phyloP scores from a whole-genome alignment of 2,888 invertebrate species.

The Drosophila neoperkinsi region DNA sequence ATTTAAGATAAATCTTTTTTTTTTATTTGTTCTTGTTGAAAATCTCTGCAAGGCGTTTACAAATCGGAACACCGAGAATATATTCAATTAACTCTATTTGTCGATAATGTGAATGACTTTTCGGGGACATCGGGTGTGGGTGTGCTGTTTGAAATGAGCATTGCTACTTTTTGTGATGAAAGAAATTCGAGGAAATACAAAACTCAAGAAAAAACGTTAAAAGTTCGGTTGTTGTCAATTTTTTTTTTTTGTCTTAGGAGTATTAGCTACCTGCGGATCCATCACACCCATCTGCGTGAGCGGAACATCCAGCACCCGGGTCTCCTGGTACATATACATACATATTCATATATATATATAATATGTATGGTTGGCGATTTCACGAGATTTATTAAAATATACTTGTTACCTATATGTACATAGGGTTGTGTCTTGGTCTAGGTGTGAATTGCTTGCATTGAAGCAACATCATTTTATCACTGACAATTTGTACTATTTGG shows the following conservation, averaged over 20 bases:
- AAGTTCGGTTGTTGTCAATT: slow-evolving; percentile 44
- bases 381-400: slow-evolving; percentile 46
- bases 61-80: slow-evolving; percentile 20
- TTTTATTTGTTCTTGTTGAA: background rate
- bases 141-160: slow-evolving; percentile 47
- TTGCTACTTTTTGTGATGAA: slow-evolving; percentile 60
- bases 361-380: slow-evolving; percentile 48
- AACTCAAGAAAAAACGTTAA: slow-evolving; percentile 67
- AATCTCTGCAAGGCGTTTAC: slow-evolving; percentile 27
- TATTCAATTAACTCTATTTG: background rate
- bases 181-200: slow-evolving; percentile 54
- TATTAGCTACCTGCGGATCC: slow-evolving; percentile 92
- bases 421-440: slow-evolving; percentile 27
- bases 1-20: background rate
- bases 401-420: slow-evolving; percentile 30
- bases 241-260: slow-evolving; percentile 51
- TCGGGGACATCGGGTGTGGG: slow-evolving; percentile 17
- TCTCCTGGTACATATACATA: slow-evolving; percentile 86
- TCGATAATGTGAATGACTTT: slow-evolving; percentile 13
- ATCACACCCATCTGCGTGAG: slow-evolving; percentile 97
- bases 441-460: slow-evolving; percentile 13
- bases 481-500: slow-evolving; percentile 27
- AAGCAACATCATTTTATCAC: slow-evolving; percentile 5
- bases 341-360: slow-evolving; percentile 43
- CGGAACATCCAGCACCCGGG: slow-evolving; percentile 95